phyloP scores from a whole-genome alignment of 2,888 invertebrate species.

The Acanthosepion esculentum region DNA sequence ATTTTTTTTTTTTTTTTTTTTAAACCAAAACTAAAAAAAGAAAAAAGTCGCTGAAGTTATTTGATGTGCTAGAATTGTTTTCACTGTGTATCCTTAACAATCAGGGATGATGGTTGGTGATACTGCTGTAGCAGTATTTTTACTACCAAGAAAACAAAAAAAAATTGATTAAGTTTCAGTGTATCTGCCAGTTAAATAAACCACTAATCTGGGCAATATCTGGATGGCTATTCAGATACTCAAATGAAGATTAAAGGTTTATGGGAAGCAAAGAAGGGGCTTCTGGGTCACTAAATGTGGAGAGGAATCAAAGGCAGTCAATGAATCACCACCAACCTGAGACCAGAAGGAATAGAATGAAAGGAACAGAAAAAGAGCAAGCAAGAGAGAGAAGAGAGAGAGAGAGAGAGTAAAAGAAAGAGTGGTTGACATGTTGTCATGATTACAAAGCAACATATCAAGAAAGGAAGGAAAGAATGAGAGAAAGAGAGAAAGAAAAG shows the following conservation, averaged over 20 bases:
- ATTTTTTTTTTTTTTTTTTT: not conserved
- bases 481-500: not conserved
- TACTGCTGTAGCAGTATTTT: not conserved
- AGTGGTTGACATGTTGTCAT: slow-evolving; percentile 2
- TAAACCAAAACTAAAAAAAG: not conserved
- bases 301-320: slow-evolving; percentile 16
- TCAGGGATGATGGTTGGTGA: slow-evolving; percentile 10
- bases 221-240: not conserved
- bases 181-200: not conserved
- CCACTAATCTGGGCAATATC: not conserved
- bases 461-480: not conserved
- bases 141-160: not conserved
- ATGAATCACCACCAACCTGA: not conserved
- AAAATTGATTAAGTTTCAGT: not conserved
- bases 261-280: not conserved
- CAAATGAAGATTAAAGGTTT: not conserved
- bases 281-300: slow-evolving; percentile 49
- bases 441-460: not conserved
- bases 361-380: not conserved
- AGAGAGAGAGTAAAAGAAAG: not conserved
- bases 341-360: not conserved
- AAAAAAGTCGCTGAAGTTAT: not conserved
- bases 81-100: not conserved
- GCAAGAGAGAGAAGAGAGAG: not conserved
- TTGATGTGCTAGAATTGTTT: not conserved